Evolutionary conservation across 1,140 invertebrate genomes (phyloP), one percentile per base, ranked within the genome.

Genomic region (Aradophagus sp.): DNA sequence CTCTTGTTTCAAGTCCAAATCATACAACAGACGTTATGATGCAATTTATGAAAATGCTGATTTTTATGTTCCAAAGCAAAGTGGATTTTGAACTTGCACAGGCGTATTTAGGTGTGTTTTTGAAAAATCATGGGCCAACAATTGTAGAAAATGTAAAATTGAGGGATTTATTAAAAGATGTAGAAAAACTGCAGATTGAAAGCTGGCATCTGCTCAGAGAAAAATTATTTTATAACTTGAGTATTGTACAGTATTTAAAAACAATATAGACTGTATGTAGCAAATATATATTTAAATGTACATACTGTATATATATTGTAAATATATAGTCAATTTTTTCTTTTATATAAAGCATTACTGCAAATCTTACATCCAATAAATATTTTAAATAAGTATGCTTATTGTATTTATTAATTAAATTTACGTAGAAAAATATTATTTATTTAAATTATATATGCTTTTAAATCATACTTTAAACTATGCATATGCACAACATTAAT

Each of bases 21-120:
- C 93, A 91, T 1, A 91, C 90, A 0, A 61, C 89, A 10, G 81
- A 88, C 14, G 82, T 94, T 0, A 89, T 98, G 88, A 76, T 89
- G 20, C 89, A 92, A 59, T 99, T 98, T 86, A 83, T 99, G 19
- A 88, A 90, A 76, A 90, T 95, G 80, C 82, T 98, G 5, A 83
- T 89, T 29, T 85, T 82, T 47, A 90, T 94, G 84, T 87, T 98
- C 1, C 84, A 89, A 55, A 92, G 87, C 1, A 95, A 94, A 73
- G 89, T 82, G 66, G 89, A 98, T 85, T 98, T 96, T 86, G 97
- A 99, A 87, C 82, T 98, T n/a, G 90, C 91, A 0, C 93, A 98
- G 81, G 91, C 95, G 0, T 98, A 97, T 87, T 86, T 99, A n/a
- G 91, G 90, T 39, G 86, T 98, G 11, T 98, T 97, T 87, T 80